These are phyloP conservation scores for Hypotaenidia okinawae DNA, from an alignment of 2,797 vertebrate genomes.

Conservation along the genomic window DNA sequence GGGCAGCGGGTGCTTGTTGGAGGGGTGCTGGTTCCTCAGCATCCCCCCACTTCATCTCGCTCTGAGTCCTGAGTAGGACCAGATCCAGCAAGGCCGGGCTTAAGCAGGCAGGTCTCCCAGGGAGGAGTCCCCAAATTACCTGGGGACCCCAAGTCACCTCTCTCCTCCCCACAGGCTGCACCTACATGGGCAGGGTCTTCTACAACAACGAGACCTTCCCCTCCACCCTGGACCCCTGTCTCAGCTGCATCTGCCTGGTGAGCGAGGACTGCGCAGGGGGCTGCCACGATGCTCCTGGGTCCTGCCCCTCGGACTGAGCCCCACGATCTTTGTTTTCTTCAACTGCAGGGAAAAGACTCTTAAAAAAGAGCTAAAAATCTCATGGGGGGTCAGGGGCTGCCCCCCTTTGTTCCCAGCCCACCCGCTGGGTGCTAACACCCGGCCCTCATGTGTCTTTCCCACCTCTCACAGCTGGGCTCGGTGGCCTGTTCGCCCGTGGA, in stretches of 20 bases:
- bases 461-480: slow-evolving; percentile 77
- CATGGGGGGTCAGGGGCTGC: neutral
- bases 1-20: neutral
- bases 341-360: neutral
- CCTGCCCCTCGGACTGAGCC: neutral
- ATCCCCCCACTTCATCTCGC: too few relatives aligned
- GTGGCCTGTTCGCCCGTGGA: slow-evolving; percentile 82
- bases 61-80: neutral
- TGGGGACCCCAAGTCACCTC: accelerated
- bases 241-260: slow-evolving; percentile 85
- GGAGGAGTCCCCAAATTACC: too few relatives aligned
- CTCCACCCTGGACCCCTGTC: slow-evolving; percentile 77
- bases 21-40: too few relatives aligned
- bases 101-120: neutral
- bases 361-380: too few relatives aligned
- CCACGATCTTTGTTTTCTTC: neutral
- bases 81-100: neutral
- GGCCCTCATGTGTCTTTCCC: neutral
- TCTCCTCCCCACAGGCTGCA: slow-evolving; percentile 72
- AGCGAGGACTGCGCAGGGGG: neutral
- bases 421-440: neutral
- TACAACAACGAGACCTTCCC: slow-evolving; percentile 83
- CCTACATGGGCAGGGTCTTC: slow-evolving; percentile 79
- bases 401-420: neutral
- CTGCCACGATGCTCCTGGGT: neutral